Evolutionary conservation across 2,888 invertebrate genomes (phyloP).

Genomic region (Melinaea marsaeus): DNA sequence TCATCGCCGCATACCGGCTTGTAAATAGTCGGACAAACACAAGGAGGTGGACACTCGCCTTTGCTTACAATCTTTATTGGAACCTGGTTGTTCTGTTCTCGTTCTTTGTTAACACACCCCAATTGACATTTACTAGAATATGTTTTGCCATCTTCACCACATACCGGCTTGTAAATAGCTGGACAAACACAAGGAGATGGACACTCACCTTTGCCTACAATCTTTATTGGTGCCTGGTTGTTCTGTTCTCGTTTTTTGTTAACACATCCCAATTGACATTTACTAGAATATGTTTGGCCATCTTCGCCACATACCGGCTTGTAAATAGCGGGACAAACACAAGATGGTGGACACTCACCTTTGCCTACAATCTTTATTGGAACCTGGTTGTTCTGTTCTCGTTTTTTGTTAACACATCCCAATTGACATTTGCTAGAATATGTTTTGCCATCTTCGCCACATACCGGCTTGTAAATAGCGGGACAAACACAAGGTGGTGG

Average conservation of each 20-base stretch:
- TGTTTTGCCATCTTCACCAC: too few species aligned
- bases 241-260: constrained; percentile 18
- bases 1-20: constrained; percentile 37
- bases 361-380: constrained; percentile 7
- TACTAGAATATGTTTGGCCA: constrained; percentile 30
- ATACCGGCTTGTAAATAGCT: too few species aligned
- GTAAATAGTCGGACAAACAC: neutral
- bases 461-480: constrained; percentile 22
- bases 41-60: neutral
- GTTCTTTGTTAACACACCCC: too few species aligned
- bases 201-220: neutral
- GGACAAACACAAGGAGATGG: too few species aligned
- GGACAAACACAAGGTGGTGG: constrained; percentile 15
- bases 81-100: too few species aligned
- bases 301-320: constrained; percentile 36
- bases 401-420: constrained; percentile 20
- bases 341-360: constrained; percentile 23
- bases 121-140: too few species aligned
- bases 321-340: constrained; percentile 27
- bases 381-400: constrained; percentile 14
- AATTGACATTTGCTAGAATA: constrained; percentile 24
- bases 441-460: constrained; percentile 21
- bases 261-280: constrained; percentile 27
- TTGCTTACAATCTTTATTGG: neutral
- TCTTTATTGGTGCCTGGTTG: too few species aligned